Conservation (phyloP, 2,113 vertebrate species). For the Bothrops jararaca region DNA sequence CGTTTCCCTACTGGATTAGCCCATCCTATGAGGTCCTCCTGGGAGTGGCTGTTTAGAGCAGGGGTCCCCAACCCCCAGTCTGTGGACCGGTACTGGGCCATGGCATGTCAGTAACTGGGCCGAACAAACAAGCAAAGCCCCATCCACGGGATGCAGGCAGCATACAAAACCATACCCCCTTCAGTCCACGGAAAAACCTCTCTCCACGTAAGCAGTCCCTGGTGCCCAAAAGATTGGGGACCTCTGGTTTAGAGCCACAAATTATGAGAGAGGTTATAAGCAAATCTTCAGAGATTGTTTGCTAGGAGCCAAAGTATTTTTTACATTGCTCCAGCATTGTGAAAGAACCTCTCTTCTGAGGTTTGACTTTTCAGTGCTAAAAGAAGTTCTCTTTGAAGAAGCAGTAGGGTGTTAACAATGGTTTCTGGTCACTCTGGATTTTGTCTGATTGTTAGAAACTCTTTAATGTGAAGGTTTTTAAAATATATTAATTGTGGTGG, state of each 20-base stretch:
- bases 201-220: too few species aligned
- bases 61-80: too few species aligned
- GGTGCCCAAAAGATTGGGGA: too few species aligned
- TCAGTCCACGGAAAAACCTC: too few species aligned
- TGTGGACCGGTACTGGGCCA: too few species aligned
- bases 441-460: background rate
- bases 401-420: background rate
- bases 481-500: background rate
- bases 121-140: too few species aligned
- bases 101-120: too few species aligned
- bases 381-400: background rate
- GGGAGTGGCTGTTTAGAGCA: background rate
- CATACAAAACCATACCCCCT: too few species aligned
- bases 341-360: background rate
- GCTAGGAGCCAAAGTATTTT: background rate
- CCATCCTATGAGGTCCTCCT: background rate
- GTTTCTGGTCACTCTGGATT: background rate
- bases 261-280: background rate
- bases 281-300: background rate
- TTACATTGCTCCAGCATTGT: background rate
- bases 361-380: background rate
- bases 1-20: background rate
- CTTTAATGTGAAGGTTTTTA: background rate
- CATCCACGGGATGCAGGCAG: too few species aligned
- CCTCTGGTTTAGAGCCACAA: background rate